These are phyloP conservation scores for Atta texana DNA, from an alignment of 1,140 invertebrate species.

Conservation along the genomic window DNA sequence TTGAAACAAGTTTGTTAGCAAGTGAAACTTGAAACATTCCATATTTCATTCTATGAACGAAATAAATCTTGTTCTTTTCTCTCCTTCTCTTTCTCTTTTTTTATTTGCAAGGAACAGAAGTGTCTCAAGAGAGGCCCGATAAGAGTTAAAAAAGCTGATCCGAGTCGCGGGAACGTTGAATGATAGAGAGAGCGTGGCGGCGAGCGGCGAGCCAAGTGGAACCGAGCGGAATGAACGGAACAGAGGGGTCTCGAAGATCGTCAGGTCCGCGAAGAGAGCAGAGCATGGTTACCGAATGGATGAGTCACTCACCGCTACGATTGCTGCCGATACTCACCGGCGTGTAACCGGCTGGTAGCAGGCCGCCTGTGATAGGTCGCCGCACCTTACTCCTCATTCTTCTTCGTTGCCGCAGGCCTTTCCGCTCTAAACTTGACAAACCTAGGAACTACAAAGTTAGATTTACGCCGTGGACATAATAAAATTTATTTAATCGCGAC, in stretches of 20 bases:
- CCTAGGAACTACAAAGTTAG: slow-evolving; percentile 1
- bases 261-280: slow-evolving; percentile 38
- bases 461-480: background rate
- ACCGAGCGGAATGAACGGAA: slow-evolving; percentile 74
- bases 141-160: slow-evolving; percentile 40
- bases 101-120: slow-evolving; percentile 2
- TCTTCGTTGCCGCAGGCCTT: background rate
- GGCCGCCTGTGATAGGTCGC: slow-evolving; percentile 75
- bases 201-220: slow-evolving; percentile 65
- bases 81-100: slow-evolving; percentile 1
- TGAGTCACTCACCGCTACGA: slow-evolving; percentile 70
- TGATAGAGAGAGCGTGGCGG: slow-evolving; percentile 62
- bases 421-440: slow-evolving; percentile 22
- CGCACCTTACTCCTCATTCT: slow-evolving; percentile 76
- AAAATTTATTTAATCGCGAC: background rate
- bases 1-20: slow-evolving; percentile 13
- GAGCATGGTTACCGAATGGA: slow-evolving; percentile 64
- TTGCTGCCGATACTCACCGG: slow-evolving; percentile 63
- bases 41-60: slow-evolving; percentile 16
- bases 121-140: slow-evolving; percentile 13
- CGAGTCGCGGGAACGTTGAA: slow-evolving; percentile 47
- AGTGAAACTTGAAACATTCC: slow-evolving; percentile 25
- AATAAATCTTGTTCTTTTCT: slow-evolving; percentile 24
- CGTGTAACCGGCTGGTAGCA: slow-evolving; percentile 68
- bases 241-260: slow-evolving; percentile 26